These are phyloP conservation scores for Mactromeris polynyma DNA, from an alignment of 2,888 invertebrate genomes.

Conservation along the genomic window DNA sequence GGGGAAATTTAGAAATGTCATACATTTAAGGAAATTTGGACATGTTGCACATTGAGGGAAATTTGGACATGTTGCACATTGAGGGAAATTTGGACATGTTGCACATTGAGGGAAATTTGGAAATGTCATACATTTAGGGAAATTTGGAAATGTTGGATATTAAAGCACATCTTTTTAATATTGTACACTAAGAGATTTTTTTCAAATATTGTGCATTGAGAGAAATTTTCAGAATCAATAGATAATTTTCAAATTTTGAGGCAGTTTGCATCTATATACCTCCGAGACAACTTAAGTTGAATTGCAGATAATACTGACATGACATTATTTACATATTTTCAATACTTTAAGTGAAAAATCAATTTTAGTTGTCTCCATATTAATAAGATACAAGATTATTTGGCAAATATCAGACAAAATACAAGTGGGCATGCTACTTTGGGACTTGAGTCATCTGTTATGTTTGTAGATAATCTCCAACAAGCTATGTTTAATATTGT, in stretches of 20 bases:
- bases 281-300: neutral
- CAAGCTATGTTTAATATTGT: neutral
- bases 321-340: conserved; percentile 10
- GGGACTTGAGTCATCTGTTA: conserved; percentile 6
- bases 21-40: no score
- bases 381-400: neutral
- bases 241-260: conserved; percentile 1
- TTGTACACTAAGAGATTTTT: no score
- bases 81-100: no score
- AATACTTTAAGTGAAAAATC: conserved; percentile 14
- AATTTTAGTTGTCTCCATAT: conserved; percentile 18
- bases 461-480: neutral
- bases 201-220: no score
- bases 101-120: no score
- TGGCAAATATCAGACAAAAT: neutral
- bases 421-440: neutral
- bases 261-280: neutral
- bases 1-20: no score
- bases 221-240: neutral
- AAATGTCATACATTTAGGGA: no score
- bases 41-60: no score
- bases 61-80: no score
- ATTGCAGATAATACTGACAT: neutral
- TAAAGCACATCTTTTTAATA: no score
- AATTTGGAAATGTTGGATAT: no score